Percentiles rank a stretch among this genome's conserved stretches.
phyloP scores from a whole-genome alignment of 2,113 vertebrate species.

The Gymnorhina tibicen region DNA sequence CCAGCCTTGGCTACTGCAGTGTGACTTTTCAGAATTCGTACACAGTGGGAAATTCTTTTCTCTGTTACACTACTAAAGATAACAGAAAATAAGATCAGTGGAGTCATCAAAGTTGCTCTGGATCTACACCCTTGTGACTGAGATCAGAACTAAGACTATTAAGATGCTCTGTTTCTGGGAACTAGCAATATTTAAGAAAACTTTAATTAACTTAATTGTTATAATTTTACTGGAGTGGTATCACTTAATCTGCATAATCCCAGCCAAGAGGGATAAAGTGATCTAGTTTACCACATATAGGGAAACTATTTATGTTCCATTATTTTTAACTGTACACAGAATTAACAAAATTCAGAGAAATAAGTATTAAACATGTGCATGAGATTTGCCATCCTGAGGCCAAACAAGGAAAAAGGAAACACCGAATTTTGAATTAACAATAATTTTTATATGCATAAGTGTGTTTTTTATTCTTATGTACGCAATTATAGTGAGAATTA shows the following conservation, averaged over 20 bases:
- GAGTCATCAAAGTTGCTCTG: background rate
- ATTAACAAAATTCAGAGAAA: background rate
- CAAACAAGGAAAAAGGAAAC: background rate
- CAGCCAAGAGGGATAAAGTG: background rate
- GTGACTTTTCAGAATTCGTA: background rate
- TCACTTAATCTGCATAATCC: background rate
- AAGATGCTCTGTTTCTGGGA: background rate
- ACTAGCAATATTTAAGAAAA: background rate
- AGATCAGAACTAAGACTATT: background rate
- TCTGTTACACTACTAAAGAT: background rate
- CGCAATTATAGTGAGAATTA: background rate
- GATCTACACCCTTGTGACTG: background rate
- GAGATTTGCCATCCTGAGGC: background rate
- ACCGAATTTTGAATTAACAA: background rate
- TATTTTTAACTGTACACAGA: background rate
- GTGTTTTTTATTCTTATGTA: background rate
- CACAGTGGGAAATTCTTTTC: background rate
- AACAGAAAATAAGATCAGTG: background rate
- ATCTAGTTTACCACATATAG: background rate
- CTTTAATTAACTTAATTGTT: background rate
- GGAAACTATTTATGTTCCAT: background rate
- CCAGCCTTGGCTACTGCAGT: background rate
- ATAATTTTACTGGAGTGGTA: background rate
- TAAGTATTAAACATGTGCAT: background rate
- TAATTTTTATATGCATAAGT: background rate